Percentiles rank a stretch among this genome's conserved stretches.
phyloP scores from a whole-genome alignment of 2,888 invertebrate species.

The Chrysolina haemoptera region DNA sequence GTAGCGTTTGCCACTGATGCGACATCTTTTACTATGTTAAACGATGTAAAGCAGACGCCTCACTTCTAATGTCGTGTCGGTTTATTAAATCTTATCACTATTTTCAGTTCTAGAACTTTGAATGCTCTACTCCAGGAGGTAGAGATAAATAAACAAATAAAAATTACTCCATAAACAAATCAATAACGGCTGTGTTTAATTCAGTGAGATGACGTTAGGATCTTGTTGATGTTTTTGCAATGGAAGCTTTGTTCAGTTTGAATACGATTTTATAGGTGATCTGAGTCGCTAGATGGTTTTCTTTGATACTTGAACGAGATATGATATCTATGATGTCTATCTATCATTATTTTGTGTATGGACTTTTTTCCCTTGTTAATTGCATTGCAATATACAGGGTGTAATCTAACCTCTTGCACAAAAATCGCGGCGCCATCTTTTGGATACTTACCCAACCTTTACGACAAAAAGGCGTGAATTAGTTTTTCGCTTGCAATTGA shows the following conservation, averaged over 20 bases:
- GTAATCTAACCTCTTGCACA: too few species aligned
- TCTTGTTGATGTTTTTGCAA: not conserved
- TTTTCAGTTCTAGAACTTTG: slow-evolving; percentile 33
- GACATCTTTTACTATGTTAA: slow-evolving; percentile 39
- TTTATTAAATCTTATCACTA: slow-evolving; percentile 46
- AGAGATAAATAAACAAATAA: slow-evolving; percentile 41
- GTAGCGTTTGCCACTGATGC: slow-evolving; percentile 20
- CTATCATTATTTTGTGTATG: too few species aligned
- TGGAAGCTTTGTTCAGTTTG: not conserved
- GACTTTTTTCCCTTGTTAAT: too few species aligned
- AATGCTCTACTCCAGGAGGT: slow-evolving; percentile 33
- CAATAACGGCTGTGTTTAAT: slow-evolving; percentile 8
- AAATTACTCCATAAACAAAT: slow-evolving; percentile 23
- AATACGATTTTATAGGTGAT: not conserved
- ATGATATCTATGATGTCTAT: too few species aligned
- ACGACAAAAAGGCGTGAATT: too few species aligned
- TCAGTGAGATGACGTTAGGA: not conserved
- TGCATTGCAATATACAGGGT: too few species aligned
- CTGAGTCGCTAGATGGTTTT: not conserved
- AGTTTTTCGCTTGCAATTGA: too few species aligned
- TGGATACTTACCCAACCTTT: too few species aligned
- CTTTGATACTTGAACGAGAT: not conserved
- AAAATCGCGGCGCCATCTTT: too few species aligned
- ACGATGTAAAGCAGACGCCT: slow-evolving; percentile 47
- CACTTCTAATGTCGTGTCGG: slow-evolving; percentile 34